Base-by-base conservation (phyloP, 2,888 invertebrate genomes). In the Eupithecia centaureata region DNA sequence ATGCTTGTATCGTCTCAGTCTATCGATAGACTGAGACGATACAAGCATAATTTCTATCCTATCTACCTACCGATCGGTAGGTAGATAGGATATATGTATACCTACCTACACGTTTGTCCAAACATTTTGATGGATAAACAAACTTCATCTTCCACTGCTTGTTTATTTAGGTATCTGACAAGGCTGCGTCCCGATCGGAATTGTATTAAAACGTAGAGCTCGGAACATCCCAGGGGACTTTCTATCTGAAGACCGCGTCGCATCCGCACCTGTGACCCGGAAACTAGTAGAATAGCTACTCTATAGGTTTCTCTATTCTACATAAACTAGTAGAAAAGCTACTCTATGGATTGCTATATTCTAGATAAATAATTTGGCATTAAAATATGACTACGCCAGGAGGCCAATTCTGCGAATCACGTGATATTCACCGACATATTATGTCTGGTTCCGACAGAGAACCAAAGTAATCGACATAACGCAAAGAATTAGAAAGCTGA, bases 141-240 rank as follows among this genome's bases (percentile, higher is more conserved):
- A 52, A 52, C 52, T 52, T 52, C 52, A 52, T 27, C 15, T 27
- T 27, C 27, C 13, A 27, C 15, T 27, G 52, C 15, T 52, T 52
- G 52, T 52, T 52, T 52, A 52, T 52, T 52, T 52, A 52, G 47
- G 47, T 47, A 47, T 52, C 5, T 27, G 52, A 52, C 25, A 52
- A 27, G 13, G 52, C 25, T 25, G 25, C 12, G 27, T 52, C 52
- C 27, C 15, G 52, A 52, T 27, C 22, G 15, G 52, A 27, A 27
- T 52, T 52, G 52, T 52, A 52, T 52, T 52, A 52, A 52, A 52
- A 52, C 52, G 52, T 52, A 52, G 52, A 52, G 52, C 52, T 52
- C 25, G 52, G 27, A 52, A 27, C 0, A 27, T 27, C 52, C 52
- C 52, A 13, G 15, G 52, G 52, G 52, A 52, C 27, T 13, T 27